Conservation (phyloP, 2,888 invertebrate genomes). For the Mythimna pallens region DNA sequence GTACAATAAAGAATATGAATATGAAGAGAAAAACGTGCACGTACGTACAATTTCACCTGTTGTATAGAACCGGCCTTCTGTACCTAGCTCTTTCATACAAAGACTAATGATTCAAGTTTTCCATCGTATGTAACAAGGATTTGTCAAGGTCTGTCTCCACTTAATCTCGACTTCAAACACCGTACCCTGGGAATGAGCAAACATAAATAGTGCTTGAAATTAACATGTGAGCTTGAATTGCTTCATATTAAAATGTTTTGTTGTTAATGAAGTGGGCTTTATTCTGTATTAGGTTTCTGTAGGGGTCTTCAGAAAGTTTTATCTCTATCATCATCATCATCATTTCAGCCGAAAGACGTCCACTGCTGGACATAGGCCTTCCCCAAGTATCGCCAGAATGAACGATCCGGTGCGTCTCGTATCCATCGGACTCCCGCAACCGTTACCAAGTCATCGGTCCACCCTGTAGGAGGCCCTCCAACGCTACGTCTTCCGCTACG, state of each 20-base stretch:
- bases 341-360: no score
- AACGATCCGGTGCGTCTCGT: no score
- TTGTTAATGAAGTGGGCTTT: constrained; percentile 4
- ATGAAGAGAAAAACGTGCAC: no score
- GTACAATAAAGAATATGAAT: no score
- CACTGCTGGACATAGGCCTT: no score
- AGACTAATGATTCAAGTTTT: constrained; percentile 78
- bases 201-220: constrained; percentile 54
- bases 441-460: no score
- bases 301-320: not conserved
- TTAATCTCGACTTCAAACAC: constrained; percentile 70
- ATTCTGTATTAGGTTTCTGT: not conserved
- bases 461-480: no score
- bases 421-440: no score
- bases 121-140: constrained; percentile 73
- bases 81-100: constrained; percentile 34
- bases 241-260: constrained; percentile 36
- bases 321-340: no score
- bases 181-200: constrained; percentile 57
- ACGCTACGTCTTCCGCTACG: no score
- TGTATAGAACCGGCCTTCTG: not conserved
- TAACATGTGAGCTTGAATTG: constrained; percentile 36
- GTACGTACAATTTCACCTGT: not conserved
- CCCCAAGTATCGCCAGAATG: no score
- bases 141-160: constrained; percentile 76